These are phyloP conservation scores for Oligia latruncula DNA, from an alignment of 2,888 invertebrate genomes.

Conservation along the genomic window DNA sequence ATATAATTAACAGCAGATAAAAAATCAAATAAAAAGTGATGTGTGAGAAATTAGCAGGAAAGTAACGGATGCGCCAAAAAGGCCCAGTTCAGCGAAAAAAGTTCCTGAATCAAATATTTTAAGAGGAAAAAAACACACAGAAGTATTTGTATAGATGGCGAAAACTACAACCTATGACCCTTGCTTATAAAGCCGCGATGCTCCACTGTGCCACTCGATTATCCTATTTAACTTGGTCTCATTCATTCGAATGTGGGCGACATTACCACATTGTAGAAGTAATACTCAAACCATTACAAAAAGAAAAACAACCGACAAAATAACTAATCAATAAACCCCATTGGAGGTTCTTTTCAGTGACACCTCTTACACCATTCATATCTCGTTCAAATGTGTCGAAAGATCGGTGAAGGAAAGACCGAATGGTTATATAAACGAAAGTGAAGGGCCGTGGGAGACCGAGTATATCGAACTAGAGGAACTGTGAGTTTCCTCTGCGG, in stretches of 20 bases:
- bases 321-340: constrained; percentile 19
- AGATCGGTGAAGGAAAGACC: constrained; percentile 54
- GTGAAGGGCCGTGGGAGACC: constrained; percentile 56
- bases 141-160: background rate
- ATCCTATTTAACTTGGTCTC: background rate
- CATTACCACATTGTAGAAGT: background rate
- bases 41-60: background rate
- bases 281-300: constrained; percentile 13
- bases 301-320: constrained; percentile 11
- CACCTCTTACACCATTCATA: constrained; percentile 47
- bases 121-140: background rate
- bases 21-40: background rate
- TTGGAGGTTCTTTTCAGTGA: constrained; percentile 36
- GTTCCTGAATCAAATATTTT: background rate
- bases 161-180: background rate
- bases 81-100: background rate
- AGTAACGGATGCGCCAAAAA: background rate
- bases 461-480: constrained; percentile 11
- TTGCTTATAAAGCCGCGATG: background rate
- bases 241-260: background rate
- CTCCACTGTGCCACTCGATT: background rate
- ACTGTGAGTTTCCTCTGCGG: constrained; percentile 3
- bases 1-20: too few species aligned
- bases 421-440: constrained; percentile 57
- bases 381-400: constrained; percentile 43